Percentiles rank a stretch among this genome's conserved stretches.
phyloP scores from a whole-genome alignment of 1,140 invertebrate genomes.

The Cecropterus lyciades region DNA sequence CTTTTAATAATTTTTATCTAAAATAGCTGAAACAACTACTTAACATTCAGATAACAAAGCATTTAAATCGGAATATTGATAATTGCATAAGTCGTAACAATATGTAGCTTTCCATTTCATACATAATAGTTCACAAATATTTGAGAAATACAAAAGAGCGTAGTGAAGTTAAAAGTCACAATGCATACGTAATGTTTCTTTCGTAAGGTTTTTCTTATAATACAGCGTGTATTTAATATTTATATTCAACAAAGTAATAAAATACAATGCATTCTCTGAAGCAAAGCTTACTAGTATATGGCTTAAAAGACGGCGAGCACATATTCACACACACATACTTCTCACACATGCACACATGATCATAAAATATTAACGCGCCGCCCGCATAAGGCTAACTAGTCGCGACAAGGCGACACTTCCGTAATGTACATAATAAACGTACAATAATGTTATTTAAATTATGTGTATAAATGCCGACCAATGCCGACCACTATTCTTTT shows the following conservation, averaged over 20 bases:
- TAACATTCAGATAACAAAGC: too few relatives aligned
- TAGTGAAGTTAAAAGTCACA: neutral
- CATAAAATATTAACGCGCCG: slow-evolving; percentile 48
- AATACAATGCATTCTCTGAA: slow-evolving; percentile 11
- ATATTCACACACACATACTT: slow-evolving; percentile 2
- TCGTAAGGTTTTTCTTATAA: too few relatives aligned
- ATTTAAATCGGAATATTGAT: too few relatives aligned
- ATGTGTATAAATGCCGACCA: slow-evolving; percentile 59
- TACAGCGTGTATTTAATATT: too few relatives aligned
- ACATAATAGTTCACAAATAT: too few relatives aligned
- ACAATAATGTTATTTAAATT: slow-evolving; percentile 71
- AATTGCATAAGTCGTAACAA: too few relatives aligned
- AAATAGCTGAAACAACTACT: too few relatives aligned
- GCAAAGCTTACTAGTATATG: neutral
- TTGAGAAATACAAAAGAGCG: too few relatives aligned
- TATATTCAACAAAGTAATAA: neutral
- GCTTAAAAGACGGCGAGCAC: neutral
- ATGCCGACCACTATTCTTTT: slow-evolving; percentile 75
- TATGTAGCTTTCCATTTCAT: too few relatives aligned
- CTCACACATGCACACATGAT: slow-evolving; percentile 32
- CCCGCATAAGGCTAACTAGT: slow-evolving; percentile 70
- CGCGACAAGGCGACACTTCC: slow-evolving; percentile 66
- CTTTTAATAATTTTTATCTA: too few relatives aligned
- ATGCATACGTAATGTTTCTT: too few relatives aligned
- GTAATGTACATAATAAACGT: slow-evolving; percentile 62